Evolutionary conservation across 2,888 invertebrate species (phyloP).

Genomic region (Drosophila testacea): DNA sequence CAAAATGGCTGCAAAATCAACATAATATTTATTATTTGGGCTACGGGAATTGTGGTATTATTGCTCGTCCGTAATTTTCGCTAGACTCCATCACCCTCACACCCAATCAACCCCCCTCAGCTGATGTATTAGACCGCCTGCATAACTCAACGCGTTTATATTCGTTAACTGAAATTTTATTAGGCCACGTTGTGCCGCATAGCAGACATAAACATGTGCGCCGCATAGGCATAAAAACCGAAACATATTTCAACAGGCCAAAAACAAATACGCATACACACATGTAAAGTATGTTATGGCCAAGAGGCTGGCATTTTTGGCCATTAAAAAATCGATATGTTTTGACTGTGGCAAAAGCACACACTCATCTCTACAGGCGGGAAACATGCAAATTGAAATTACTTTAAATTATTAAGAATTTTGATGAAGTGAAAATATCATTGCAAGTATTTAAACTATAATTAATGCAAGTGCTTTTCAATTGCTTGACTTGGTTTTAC

Average conservation of each 20-base stretch:
- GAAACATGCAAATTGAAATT: constrained; percentile 4
- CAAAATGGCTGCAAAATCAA: constrained; percentile 23
- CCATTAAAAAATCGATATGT: constrained; percentile 66
- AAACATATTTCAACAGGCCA: constrained; percentile 50
- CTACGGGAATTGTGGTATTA: constrained; percentile 18
- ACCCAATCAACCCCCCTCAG: neutral
- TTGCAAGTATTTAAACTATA: neutral
- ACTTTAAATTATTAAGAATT: constrained; percentile 8
- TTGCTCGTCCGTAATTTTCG: constrained; percentile 23
- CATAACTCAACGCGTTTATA: constrained; percentile 60
- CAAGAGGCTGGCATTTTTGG: constrained; percentile 20
- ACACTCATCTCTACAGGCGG: neutral
- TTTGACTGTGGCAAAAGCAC: constrained; percentile 38
- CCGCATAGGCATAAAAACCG: constrained; percentile 47
- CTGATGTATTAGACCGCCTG: constrained; percentile 10
- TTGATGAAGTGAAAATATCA: neutral
- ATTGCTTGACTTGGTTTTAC: neutral
- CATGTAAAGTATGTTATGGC: neutral
- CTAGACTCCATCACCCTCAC: constrained; percentile 1
- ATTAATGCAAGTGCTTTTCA: constrained; percentile 12
- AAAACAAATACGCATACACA: constrained; percentile 3
- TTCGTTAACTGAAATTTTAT: constrained; percentile 74
- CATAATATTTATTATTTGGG: constrained; percentile 50
- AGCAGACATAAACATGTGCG: constrained; percentile 59
- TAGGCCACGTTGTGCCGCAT: constrained; percentile 62